phyloP scores from a whole-genome alignment of 2,888 invertebrate genomes.

The Phortica magna region DNA sequence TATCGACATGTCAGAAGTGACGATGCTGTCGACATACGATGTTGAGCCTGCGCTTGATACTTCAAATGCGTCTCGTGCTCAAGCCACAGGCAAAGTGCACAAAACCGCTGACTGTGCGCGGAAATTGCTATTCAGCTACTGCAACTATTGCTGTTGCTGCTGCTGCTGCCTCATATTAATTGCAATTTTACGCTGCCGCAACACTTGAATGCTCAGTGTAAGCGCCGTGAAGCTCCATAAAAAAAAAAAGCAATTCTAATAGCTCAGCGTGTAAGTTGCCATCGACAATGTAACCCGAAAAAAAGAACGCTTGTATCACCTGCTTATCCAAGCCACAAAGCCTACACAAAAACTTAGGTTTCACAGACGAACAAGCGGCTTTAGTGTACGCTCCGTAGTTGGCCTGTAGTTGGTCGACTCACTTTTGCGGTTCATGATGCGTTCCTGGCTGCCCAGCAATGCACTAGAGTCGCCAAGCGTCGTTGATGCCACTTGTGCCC shows the following conservation, averaged over 20 bases:
- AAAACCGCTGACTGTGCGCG: conserved; percentile 3
- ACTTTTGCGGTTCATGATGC: not conserved
- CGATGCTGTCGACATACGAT: conserved; percentile 38
- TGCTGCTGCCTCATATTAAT: conserved; percentile 18
- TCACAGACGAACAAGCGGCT: not conserved
- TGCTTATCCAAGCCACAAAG: conserved; percentile 5
- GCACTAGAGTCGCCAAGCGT: conserved; percentile 33
- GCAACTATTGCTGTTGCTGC: not conserved
- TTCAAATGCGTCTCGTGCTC: not conserved
- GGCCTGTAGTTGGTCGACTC: no score
- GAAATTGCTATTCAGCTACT: conserved; percentile 26
- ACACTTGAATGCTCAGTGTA: not conserved
- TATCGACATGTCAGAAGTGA: conserved; percentile 72
- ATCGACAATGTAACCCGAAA: not conserved
- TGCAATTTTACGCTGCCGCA: conserved; percentile 24
- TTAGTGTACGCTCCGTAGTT: no score
- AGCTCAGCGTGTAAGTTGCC: no score
- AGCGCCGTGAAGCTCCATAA: not conserved
- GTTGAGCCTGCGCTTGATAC: conserved; percentile 10
- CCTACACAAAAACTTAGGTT: conserved; percentile 14
- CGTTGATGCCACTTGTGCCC: conserved; percentile 53
- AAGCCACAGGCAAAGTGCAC: conserved; percentile 20
- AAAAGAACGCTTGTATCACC: not conserved
- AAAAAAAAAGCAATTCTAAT: not conserved
- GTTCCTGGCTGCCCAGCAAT: not conserved